phyloP scores from a whole-genome alignment of 2,888 invertebrate genomes.

The Helleia helle region DNA sequence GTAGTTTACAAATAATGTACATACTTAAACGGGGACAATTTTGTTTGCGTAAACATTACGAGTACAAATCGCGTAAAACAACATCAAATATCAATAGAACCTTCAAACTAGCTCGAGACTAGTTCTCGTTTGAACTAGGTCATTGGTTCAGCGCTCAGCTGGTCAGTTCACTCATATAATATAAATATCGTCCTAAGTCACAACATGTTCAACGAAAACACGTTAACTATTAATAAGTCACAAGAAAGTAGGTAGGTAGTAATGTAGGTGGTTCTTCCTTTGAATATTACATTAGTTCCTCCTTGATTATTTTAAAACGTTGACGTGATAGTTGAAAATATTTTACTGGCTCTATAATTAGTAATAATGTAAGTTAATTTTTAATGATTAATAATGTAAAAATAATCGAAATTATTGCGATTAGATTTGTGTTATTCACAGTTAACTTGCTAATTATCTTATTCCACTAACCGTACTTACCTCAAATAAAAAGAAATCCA shows the following conservation, averaged over 20 bases:
- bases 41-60: neutral
- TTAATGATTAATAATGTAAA: too few species aligned
- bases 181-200: neutral
- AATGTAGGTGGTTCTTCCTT: neutral
- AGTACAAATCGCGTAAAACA: neutral
- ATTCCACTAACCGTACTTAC: constrained; percentile 9
- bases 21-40: constrained; percentile 4
- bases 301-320: neutral
- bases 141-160: constrained; percentile 4
- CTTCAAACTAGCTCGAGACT: constrained; percentile 4
- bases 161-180: neutral
- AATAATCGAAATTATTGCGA: too few species aligned
- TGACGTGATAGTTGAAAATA: neutral
- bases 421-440: neutral
- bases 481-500: constrained; percentile 27
- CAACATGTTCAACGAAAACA: neutral
- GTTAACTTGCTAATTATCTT: neutral
- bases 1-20: neutral
- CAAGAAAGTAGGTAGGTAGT: constrained; percentile 1
- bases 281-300: constrained; percentile 1
- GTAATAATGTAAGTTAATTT: neutral
- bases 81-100: neutral
- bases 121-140: constrained; percentile 4
- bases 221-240: neutral
- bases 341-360: neutral